Base-by-base conservation (phyloP, 2,797 vertebrate species). In the Sebastes minor region DNA sequence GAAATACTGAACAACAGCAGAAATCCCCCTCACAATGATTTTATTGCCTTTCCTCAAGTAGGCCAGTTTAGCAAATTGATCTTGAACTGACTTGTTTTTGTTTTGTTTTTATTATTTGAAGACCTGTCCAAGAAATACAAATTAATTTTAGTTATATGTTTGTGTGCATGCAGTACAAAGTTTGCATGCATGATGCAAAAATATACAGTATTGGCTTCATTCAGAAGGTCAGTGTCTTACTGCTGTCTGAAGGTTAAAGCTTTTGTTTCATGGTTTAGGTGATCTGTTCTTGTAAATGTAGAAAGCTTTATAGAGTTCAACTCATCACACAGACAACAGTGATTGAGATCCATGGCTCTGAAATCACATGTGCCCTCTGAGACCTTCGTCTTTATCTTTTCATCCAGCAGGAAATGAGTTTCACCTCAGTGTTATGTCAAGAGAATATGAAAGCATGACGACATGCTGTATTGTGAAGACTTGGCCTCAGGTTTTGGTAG, bases 121-220 rank as follows among this genome's bases (percentile, higher is more conserved):
- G 42, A 18, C 42, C 0, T 46, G 0, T 46, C 42, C 3, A 46
- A 46, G 42, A 18, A 46, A 46, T 18, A 7, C 0, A 46, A 46
- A 18, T 0, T 0, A 0, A 46, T 46, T 46, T 46, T 18, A 46
- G 16, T 46, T 46, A 46, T 46, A 18, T 20, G 0, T 46, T 8
- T 46, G 38, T 42, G 60, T 63, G 22, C 35, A 16, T 28, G 16
- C 2, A 33, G 56, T 20, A 18, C 61, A 27, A 6, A 18, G 20
- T 55, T 3, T 13, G 25, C 32, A 20, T 18, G 8, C n/a, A 25
- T 33, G 22, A 10, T 16, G 16, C 25, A 71, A 49, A 71, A 12
- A 38, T 67, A 33, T 52, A 25, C 10, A 57, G 49, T 7, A 20
- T 25, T 13, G 8, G 25, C 71, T 56, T 67, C 2, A 22, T 32